These are phyloP conservation scores for Drosophila borborema DNA, from an alignment of 2,888 invertebrate species.

Conservation along the genomic window DNA sequence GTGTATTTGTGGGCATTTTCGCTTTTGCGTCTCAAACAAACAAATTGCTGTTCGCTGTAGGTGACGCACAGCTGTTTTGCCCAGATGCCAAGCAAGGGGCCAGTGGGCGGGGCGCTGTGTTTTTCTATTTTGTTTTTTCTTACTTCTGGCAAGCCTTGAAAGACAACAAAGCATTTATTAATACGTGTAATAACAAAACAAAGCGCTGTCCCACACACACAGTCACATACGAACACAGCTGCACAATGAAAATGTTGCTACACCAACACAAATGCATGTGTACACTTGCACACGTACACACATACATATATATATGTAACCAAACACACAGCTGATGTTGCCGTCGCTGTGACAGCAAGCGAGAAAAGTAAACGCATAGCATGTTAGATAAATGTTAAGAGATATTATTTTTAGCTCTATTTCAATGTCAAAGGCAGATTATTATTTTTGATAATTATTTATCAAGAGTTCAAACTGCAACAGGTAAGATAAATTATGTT, in stretches of 20 bases:
- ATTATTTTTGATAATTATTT: not conserved
- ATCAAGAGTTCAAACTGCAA: slow-evolving; percentile 10
- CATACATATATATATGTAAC: not conserved
- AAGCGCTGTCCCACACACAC: slow-evolving; percentile 40
- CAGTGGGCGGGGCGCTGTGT: slow-evolving; percentile 9
- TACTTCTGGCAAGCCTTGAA: slow-evolving; percentile 54
- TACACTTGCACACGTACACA: not conserved
- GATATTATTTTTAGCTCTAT: not conserved
- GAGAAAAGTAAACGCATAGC: slow-evolving; percentile 13
- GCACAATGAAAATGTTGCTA: slow-evolving; percentile 51
- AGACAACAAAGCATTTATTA: slow-evolving; percentile 66
- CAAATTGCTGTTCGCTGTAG: slow-evolving; percentile 34
- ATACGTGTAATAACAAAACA: slow-evolving; percentile 65
- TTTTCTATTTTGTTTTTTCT: slow-evolving; percentile 31
- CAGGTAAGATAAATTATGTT: not conserved
- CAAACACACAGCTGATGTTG: slow-evolving; percentile 57
- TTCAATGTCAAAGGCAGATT: not conserved
- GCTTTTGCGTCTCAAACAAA: slow-evolving; percentile 70
- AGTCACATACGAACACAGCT: not conserved
- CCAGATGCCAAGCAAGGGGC: slow-evolving; percentile 14
- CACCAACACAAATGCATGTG: slow-evolving; percentile 21
- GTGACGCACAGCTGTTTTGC: slow-evolving; percentile 67
- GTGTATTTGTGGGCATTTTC: slow-evolving; percentile 38
- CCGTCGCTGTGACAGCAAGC: slow-evolving; percentile 33
- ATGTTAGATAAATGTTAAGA: not conserved